Percentiles rank a stretch among this genome's conserved stretches.
phyloP scores from a whole-genome alignment of 1,140 invertebrate species.

The Matsumurasca onukii region DNA sequence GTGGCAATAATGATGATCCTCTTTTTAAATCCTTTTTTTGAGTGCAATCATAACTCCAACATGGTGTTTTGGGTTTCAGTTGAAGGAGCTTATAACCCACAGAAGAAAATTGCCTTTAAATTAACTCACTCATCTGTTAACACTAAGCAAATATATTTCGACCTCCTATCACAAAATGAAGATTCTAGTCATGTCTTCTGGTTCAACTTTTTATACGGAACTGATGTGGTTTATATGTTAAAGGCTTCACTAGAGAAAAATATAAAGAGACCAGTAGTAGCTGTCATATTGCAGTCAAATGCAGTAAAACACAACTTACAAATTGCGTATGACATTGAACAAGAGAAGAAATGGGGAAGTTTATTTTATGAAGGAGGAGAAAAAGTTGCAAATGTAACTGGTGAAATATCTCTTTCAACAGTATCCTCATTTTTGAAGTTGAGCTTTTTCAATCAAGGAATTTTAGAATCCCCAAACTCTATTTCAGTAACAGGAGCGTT shows the following conservation, averaged over 20 bases:
- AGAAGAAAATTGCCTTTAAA: background rate
- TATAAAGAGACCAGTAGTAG: background rate
- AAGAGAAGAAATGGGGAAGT: too few relatives aligned
- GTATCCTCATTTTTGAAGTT: too few relatives aligned
- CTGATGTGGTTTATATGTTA: background rate
- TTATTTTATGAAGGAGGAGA: too few relatives aligned
- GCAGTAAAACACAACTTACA: too few relatives aligned
- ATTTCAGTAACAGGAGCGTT: too few relatives aligned
- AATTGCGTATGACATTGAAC: background rate
- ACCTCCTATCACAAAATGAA: background rate
- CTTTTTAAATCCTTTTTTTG: background rate
- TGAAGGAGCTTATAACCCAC: background rate
- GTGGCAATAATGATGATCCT: background rate
- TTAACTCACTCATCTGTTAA: background rate
- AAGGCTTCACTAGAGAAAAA: background rate
- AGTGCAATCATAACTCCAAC: background rate
- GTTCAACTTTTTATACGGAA: background rate
- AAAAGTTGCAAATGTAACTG: too few relatives aligned
- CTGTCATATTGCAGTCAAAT: background rate
- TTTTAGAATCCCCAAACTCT: too few relatives aligned
- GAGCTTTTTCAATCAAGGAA: too few relatives aligned
- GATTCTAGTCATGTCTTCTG: background rate
- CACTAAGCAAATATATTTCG: constrained; percentile 5
- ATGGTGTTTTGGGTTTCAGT: background rate
- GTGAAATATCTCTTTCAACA: too few relatives aligned